Evolutionary conservation across 2,797 vertebrate species (phyloP), one percentile per base, ranked within the genome.

Genomic region (Euphonia xanthogaster): DNA sequence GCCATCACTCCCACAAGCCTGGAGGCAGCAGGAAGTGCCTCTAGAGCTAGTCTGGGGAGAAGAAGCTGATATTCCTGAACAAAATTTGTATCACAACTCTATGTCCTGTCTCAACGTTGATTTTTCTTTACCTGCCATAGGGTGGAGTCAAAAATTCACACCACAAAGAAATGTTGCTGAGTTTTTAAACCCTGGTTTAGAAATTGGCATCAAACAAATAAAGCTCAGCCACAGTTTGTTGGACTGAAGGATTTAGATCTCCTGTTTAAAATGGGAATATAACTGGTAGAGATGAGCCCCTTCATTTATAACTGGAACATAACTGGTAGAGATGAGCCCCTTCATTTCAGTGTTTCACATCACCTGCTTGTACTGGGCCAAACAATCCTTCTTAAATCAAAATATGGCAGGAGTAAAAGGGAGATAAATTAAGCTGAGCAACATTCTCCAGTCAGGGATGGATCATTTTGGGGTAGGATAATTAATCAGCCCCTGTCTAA

Each of bases 401-500:
- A 92, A 47, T 18, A 70, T 0, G 2, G 15, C 27, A 50, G 21
- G 5, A 79, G 33, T 25, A 8, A 91, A 54, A 65, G 3, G 16
- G 54, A 51, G 25, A 58, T 7, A 77, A 84, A 71, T 20, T 2
- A 61, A 16, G 24, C 47, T 77, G 33, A 88, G 55, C 33, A 67
- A 62, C 27, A 2, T 31, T 51, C 28, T 65, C 45, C 70, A 54
- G 21, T 50, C 50, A 80, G 65, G 17, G 13, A 33, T 0, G 2
- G 63, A 84, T 81, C 48, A 48, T 77, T 90, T 61, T 48, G 35
- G 40, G 19, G 44, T 31, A 35, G 78, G 75, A 74, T 73, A 83
- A 94, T 93, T 79, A 92, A 97, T 55, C 79, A 95, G 51, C 60
- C 70, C 37, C 74, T 60, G 68, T 81, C 54, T 84, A 67, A 91